phyloP scores from a whole-genome alignment of 2,888 invertebrate species.

The Stenotaenia linearis region DNA sequence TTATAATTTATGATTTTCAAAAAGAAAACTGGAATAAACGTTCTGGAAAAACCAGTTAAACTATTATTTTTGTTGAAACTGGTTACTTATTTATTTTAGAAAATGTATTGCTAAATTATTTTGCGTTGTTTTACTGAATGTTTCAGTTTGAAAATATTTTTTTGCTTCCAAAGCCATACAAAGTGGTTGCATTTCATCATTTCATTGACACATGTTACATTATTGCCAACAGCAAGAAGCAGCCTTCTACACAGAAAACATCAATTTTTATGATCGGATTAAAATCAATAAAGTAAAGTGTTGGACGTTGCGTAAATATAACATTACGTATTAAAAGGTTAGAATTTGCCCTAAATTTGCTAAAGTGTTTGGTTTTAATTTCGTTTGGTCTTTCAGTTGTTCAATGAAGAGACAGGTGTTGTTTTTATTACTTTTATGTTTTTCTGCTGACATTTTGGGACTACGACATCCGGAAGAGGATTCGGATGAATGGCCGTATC shows the following conservation, averaged over 20 bases:
- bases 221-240: background rate
- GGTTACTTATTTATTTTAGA: too few species aligned
- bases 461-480: background rate
- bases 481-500: conserved; percentile 27
- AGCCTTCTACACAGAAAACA: background rate
- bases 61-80: too few species aligned
- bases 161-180: background rate
- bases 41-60: too few species aligned
- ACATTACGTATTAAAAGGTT: background rate
- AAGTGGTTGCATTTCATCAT: background rate
- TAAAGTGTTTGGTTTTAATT: background rate
- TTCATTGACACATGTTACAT: background rate
- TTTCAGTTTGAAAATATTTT: background rate
- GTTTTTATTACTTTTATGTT: background rate
- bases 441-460: background rate
- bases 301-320: background rate
- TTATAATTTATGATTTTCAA: too few species aligned
- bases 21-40: too few species aligned
- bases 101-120: too few species aligned
- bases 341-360: background rate
- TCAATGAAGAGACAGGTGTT: conserved; percentile 1
- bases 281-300: background rate
- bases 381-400: background rate
- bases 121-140: too few species aligned
- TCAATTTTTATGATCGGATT: background rate